Evolutionary conservation across 2,797 vertebrate species (phyloP).

Genomic region (Chlorospingus semifuscus): DNA sequence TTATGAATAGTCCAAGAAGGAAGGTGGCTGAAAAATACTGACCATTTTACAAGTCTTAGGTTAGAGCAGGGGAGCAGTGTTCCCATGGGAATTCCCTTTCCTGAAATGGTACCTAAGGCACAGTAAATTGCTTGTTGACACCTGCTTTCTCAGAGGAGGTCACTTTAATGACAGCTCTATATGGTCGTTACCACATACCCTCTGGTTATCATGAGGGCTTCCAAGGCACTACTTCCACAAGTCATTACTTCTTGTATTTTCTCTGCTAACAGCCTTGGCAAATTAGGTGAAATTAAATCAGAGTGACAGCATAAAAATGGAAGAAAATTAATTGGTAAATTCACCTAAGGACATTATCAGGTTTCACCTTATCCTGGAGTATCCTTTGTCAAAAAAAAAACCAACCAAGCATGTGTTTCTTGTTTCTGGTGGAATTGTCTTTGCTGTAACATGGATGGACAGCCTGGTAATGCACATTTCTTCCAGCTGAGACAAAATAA

Average conservation of each 20-base stretch:
- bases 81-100: not conserved
- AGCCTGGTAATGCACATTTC: not conserved
- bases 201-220: not conserved
- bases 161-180: not conserved
- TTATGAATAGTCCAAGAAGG: conserved; percentile 30
- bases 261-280: not conserved
- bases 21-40: not conserved
- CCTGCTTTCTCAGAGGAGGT: not conserved
- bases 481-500: not conserved
- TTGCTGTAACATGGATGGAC: not conserved
- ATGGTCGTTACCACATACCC: not conserved
- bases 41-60: not conserved
- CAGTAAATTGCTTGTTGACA: not conserved
- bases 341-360: not conserved
- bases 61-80: not conserved
- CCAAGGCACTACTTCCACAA: not conserved
- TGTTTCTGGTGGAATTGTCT: conserved; percentile 1
- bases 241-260: not conserved
- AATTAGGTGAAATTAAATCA: conserved; percentile 37
- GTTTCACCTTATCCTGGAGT: not conserved
- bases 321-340: not conserved
- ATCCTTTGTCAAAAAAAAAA: not conserved
- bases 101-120: not conserved
- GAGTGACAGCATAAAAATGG: conserved; percentile 2
- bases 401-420: not conserved